Conservation (phyloP, 1,140 invertebrate species). For the Drosophila malerkotliana region DNA sequence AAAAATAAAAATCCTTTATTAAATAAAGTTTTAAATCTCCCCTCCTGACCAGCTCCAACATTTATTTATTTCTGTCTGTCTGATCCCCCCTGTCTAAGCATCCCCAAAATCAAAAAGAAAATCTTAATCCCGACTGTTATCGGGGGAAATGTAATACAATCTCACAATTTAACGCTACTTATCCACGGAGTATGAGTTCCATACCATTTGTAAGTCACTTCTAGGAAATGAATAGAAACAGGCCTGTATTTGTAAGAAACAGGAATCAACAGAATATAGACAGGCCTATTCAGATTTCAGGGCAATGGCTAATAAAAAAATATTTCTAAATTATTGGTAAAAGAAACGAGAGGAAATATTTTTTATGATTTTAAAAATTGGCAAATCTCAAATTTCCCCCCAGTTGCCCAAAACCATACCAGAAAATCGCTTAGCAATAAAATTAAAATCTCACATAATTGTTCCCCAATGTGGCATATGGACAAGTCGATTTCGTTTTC, state of each 20-base stretch:
- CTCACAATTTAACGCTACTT: constrained; percentile 67
- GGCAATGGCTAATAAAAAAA: constrained; percentile 17
- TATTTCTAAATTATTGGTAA: background rate
- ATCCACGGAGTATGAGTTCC: constrained; percentile 59
- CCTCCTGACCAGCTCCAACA: background rate
- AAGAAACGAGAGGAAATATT: no score
- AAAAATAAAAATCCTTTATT: background rate
- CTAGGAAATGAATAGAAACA: constrained; percentile 2
- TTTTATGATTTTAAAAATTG: no score
- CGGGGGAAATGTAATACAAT: constrained; percentile 58
- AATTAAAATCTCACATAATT: constrained; percentile 77
- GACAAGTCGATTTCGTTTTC: constrained; percentile 31
- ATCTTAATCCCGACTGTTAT: constrained; percentile 45
- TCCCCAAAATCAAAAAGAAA: constrained; percentile 28
- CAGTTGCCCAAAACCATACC: constrained; percentile 15
- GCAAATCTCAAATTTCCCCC: background rate
- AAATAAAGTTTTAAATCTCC: background rate
- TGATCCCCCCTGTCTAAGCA: constrained; percentile 11
- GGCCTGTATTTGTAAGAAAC: no score
- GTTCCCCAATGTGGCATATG: constrained; percentile 78
- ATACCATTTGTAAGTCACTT: constrained; percentile 50
- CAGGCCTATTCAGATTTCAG: constrained; percentile 13
- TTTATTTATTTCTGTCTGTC: constrained; percentile 34
- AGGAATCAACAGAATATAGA: constrained; percentile 30
- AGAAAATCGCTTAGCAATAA: constrained; percentile 74